A percentile compares a stretch with the other conserved stretches of the same genome.
Conservation (phyloP, 1,140 invertebrate genomes). For the Euwallacea fornicatus region DNA sequence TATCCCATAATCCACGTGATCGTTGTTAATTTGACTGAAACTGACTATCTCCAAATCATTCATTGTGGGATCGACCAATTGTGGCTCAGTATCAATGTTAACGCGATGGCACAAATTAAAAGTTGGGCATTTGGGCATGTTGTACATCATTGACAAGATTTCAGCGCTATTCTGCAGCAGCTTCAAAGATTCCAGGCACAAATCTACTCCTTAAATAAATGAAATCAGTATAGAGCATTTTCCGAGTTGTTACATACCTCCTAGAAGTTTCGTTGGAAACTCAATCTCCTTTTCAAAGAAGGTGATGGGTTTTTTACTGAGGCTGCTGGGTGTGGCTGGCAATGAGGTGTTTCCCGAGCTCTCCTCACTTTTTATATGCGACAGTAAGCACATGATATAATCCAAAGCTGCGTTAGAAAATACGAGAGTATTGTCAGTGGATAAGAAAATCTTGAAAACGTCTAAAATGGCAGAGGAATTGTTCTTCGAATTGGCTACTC, state of each 20-base stretch:
- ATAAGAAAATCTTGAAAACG: slow-evolving; percentile 89
- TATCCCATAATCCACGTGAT: slow-evolving; percentile 63
- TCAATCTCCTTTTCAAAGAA: slow-evolving; percentile 39
- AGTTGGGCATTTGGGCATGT: slow-evolving; percentile 91
- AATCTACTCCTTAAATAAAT: slow-evolving; percentile 56
- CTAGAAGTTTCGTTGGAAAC: slow-evolving; percentile 38
- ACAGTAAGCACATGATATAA: slow-evolving; percentile 85
- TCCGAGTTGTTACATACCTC: background rate
- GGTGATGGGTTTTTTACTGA: slow-evolving; percentile 28
- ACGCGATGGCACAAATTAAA: slow-evolving; percentile 89
- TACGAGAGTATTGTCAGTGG: slow-evolving; percentile 88
- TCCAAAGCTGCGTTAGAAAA: slow-evolving; percentile 93
- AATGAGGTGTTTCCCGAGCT: slow-evolving; percentile 13
- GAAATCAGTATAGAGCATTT: background rate
- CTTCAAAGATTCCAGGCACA: slow-evolving; percentile 83
- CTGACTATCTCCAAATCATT: slow-evolving; percentile 72
- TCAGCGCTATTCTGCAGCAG: slow-evolving; percentile 83
- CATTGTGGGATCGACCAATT: slow-evolving; percentile 82
- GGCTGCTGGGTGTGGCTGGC: slow-evolving; percentile 25
- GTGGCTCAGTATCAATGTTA: slow-evolving; percentile 74
- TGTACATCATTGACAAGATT: slow-evolving; percentile 89
- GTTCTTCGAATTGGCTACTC: slow-evolving; percentile 71
- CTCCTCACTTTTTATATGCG: slow-evolving; percentile 62
- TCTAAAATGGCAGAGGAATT: slow-evolving; percentile 80
- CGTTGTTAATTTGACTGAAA: slow-evolving; percentile 58